Base-by-base conservation (phyloP, 2,113 vertebrate genomes). In the Pelmatolapia mariae region DNA sequence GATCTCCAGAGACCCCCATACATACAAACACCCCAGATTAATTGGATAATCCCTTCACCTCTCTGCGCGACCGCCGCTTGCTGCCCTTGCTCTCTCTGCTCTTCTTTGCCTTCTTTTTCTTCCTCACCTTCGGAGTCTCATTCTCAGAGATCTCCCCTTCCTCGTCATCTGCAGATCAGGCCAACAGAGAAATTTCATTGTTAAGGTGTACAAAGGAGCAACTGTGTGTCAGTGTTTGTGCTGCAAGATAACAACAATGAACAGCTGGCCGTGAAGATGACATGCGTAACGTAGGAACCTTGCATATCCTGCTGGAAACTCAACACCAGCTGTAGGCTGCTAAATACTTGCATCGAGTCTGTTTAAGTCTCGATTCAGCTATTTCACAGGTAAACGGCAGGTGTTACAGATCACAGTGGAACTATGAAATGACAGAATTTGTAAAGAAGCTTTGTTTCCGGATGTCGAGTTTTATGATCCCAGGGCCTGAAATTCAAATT, bases 91-190 rank as follows among this genome's bases (percentile, higher is more conserved):
- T 97, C 94, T 99, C 98, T 76, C 97, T 96, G 88, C 97, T 96
- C 94, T 99, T 99, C 96, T 99, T 99, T 56, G 98, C 98, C 83
- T 99, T 99, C 85, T 99, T 99, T 93, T 99, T 99, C 94, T 99
- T 99, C 91, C 98, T 98, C 93, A 99, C 97, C 94, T 99, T 99
- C n/a, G 97, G 98, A 24, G 97, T 96, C 84, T 99, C 98, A 19
- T 94, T 97, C 94, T 99, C 98, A 1, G 98, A 99, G 81, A 99
- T 94, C 81, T 99, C 98, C 90, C 98, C 98, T n/a, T 99, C 98
- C 24, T 99, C 98, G 22, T 99, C 97, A 4, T 97, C 97, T 95
- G 11, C 78, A 4, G 85, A 82, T 10, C 43, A 29, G 82, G 33
- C 36, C 43, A 56, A 10, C 4, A 10, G 36, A 84, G 38, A 63